These are phyloP conservation scores for Pyrocephalus nanus DNA, from an alignment of 2,797 vertebrate species.

Conservation along the genomic window DNA sequence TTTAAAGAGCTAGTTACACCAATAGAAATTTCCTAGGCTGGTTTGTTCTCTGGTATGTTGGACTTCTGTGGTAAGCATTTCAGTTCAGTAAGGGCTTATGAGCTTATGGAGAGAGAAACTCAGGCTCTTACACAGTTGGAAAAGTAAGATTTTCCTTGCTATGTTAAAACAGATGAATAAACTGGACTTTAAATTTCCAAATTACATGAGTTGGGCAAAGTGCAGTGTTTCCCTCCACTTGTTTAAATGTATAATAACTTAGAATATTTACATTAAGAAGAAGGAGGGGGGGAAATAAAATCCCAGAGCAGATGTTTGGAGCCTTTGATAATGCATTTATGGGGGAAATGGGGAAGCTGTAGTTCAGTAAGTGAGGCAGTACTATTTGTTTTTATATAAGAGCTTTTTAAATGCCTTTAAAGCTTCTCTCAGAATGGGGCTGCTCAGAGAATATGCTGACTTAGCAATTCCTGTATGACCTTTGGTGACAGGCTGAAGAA, in stretches of 20 bases:
- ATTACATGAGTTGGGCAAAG: background rate
- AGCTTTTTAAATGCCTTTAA: background rate
- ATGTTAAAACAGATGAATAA: background rate
- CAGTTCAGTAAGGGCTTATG: background rate
- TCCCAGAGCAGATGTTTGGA: background rate
- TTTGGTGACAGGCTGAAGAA: background rate
- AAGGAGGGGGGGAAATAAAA: background rate
- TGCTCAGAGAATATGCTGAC: background rate
- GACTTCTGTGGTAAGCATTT: background rate
- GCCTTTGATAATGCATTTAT: background rate
- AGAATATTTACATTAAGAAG: constrained; percentile 4
- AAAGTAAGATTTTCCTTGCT: constrained; percentile 24
- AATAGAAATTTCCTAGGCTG: background rate
- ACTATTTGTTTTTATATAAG: background rate
- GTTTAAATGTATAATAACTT: background rate
- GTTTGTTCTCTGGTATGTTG: background rate
- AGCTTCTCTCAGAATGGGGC: background rate
- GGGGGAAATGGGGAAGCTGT: background rate
- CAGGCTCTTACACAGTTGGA: background rate
- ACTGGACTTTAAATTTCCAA: background rate
- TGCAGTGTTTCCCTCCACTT: background rate
- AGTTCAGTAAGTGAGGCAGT: background rate
- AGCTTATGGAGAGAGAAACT: background rate
- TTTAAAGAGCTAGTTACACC: background rate
- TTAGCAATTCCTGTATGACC: background rate